These are phyloP conservation scores for Genyomyrus donnyi DNA, from an alignment of 2,113 vertebrate species.

Conservation along the genomic window DNA sequence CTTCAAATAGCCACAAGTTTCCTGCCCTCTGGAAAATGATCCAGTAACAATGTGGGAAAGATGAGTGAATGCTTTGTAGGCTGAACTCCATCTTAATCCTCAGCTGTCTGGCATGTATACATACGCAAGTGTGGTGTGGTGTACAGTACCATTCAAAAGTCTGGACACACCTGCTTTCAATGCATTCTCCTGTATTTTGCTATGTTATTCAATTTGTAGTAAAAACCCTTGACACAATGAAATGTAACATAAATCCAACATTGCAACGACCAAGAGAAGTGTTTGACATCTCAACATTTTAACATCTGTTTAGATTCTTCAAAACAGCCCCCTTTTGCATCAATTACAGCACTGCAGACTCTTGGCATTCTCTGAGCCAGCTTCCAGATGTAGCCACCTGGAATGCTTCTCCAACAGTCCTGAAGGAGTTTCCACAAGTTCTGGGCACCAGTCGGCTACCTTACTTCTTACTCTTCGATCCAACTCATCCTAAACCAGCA, in stretches of 20 bases:
- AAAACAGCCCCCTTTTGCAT: neutral
- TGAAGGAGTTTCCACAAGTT: neutral
- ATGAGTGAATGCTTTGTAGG: neutral
- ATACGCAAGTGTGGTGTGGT: neutral
- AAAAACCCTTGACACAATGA: neutral
- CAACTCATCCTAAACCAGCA: neutral
- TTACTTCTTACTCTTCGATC: neutral
- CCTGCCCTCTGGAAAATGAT: neutral
- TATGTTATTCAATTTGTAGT: neutral
- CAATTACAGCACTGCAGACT: neutral
- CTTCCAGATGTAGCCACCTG: neutral
- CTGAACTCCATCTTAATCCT: neutral
- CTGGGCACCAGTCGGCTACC: neutral
- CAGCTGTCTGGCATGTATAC: neutral
- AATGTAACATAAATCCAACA: neutral
- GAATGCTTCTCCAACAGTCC: neutral
- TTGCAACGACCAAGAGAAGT: neutral
- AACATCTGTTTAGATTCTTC: neutral
- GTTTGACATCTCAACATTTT: neutral
- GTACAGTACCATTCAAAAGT: neutral
- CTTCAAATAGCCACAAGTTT: neutral
- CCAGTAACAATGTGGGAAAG: neutral
- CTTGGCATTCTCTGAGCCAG: neutral
- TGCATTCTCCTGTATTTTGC: neutral
- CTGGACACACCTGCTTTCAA: neutral